Evolutionary conservation across 2,113 vertebrate genomes (phyloP).

Genomic region (Anarhynchus alexandrinus): DNA sequence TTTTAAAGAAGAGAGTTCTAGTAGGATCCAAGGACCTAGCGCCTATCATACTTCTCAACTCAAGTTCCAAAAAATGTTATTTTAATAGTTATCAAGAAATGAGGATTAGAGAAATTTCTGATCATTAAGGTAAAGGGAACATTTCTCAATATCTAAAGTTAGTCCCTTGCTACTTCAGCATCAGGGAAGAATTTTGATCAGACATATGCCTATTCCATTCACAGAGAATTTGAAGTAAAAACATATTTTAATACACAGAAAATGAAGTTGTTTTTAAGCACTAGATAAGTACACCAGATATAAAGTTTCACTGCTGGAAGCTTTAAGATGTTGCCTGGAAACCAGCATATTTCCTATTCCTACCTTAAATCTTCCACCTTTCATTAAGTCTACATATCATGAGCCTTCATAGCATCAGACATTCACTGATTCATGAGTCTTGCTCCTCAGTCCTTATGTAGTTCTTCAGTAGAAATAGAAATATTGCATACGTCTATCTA

Average conservation of each 20-base stretch:
- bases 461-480: not conserved
- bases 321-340: not conserved
- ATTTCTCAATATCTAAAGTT: not conserved
- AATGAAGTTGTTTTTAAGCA: not conserved
- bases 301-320: not conserved
- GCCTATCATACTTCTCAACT: not conserved
- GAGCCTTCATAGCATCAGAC: not conserved
- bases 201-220: not conserved
- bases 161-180: not conserved
- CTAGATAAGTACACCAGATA: not conserved
- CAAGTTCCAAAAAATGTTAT: not conserved
- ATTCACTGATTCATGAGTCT: not conserved
- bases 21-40: not conserved
- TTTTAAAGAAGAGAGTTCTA: not conserved
- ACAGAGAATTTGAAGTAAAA: not conserved
- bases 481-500: not conserved
- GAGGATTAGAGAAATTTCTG: not conserved
- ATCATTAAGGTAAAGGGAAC: not conserved
- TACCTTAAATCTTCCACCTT: not conserved
- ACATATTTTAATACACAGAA: not conserved
- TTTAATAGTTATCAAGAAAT: not conserved
- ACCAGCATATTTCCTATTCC: not conserved
- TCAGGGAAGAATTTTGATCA: not conserved
- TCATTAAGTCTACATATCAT: not conserved
- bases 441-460: not conserved